Evolutionary conservation across 2,888 invertebrate genomes (phyloP).

Genomic region (Charanyca ferruginea): DNA sequence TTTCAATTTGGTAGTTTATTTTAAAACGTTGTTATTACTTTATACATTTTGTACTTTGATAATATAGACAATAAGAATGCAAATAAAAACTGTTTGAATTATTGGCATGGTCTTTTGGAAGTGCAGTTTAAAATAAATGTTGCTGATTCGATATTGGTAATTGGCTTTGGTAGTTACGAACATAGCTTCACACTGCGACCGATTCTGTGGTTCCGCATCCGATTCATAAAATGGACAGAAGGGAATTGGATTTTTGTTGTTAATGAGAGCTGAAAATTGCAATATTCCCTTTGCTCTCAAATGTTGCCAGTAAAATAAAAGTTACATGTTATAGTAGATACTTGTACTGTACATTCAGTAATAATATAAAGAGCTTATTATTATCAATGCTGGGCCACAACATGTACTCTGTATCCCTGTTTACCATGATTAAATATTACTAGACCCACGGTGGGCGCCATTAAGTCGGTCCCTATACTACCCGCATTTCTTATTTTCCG

Average conservation of each 20-base stretch:
- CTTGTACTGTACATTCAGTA: background rate
- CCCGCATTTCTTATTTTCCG: constrained; percentile 52
- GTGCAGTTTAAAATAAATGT: constrained; percentile 1
- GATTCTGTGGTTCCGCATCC: constrained; percentile 27
- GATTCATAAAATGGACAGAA: constrained; percentile 33
- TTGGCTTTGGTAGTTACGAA: constrained; percentile 22
- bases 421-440: constrained; percentile 42
- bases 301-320: constrained; percentile 2
- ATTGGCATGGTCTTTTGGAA: no score
- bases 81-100: background rate
- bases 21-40: background rate
- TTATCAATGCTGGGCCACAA: constrained; percentile 5
- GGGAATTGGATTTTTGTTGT: constrained; percentile 41
- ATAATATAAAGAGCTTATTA: background rate
- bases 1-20: constrained; percentile 14
- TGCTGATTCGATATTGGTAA: constrained; percentile 16
- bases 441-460: constrained; percentile 54
- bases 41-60: no score
- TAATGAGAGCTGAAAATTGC: constrained; percentile 33
- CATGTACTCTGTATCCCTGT: constrained; percentile 20
- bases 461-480: constrained; percentile 39
- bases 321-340: background rate
- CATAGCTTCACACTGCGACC: constrained; percentile 16
- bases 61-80: no score
- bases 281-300: constrained; percentile 29